phyloP scores from a whole-genome alignment of 2,113 vertebrate species.

The human region GRCh38 chrX:10637501-10638000 shows the following conservation, averaged over 20 bases:
- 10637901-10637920: neutral
- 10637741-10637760: neutral
- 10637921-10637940: neutral
- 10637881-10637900: neutral
- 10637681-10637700: neutral
- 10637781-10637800: neutral
- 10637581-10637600: too few relatives aligned
- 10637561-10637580: too few relatives aligned
- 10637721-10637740: neutral
- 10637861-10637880: neutral
- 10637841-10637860: neutral
- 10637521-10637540: too few relatives aligned
- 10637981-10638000: neutral
- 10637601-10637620: too few relatives aligned
- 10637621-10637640: too few relatives aligned
- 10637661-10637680: neutral
- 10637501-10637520: too few relatives aligned
- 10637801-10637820: neutral
- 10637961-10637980: neutral
- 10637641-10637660: neutral
- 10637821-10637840: neutral
- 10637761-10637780: neutral
- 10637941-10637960: slow-evolving; percentile 11
- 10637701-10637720: neutral
- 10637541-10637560: too few relatives aligned